Evolutionary conservation across 1,140 invertebrate genomes (phyloP), one percentile per base, ranked within the genome.

Genomic region (Heliconius hermathena): DNA sequence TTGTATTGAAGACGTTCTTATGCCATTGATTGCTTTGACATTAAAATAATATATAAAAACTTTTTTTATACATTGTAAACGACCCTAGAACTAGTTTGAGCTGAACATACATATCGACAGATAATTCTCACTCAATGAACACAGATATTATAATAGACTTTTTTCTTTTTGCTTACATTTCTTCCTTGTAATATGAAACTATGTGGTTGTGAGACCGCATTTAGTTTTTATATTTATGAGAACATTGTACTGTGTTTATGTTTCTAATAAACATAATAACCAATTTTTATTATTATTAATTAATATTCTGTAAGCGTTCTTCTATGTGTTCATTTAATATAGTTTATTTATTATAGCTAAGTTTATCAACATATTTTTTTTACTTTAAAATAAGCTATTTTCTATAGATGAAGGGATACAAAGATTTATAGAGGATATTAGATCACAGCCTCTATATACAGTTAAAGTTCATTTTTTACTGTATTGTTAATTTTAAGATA

Each of bases 141-240:
- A 78, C 54, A 78, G 9, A 73, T 73, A 78, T 78, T 29, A 73
- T 76, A 71, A 82, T 74, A 77, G 33, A 26, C 72, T 78, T 78
- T 78, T 73, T 73, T 8, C 26, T 77, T 72, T 52, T 26, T 81
- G 73, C 49, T 76, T 74, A 82, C 76, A 84, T 85, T 87, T 83
- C 82, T 90, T 88, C 87, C 85, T 88, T 86, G 86, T 89, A 88
- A 88, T 88, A 74, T 80, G 77, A 83, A 80, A 85, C 85, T 73
- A 83, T 86, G 84, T 77, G 83, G 84, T 85, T 71, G 75, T 81
- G 84, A 83, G 79, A 84, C 81, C 83, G 74, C 82, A 85, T 84
- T 77, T 84, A 82, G 76, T 84, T 87, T 88, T 89, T 87, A 84
- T 83, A 78, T 82, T 60, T 26, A 66, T 29, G 60, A 66, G 60